Percentiles rank a stretch among this genome's conserved stretches.
Conservation (phyloP, 2,888 invertebrate species). For the Drosophila anceps region DNA sequence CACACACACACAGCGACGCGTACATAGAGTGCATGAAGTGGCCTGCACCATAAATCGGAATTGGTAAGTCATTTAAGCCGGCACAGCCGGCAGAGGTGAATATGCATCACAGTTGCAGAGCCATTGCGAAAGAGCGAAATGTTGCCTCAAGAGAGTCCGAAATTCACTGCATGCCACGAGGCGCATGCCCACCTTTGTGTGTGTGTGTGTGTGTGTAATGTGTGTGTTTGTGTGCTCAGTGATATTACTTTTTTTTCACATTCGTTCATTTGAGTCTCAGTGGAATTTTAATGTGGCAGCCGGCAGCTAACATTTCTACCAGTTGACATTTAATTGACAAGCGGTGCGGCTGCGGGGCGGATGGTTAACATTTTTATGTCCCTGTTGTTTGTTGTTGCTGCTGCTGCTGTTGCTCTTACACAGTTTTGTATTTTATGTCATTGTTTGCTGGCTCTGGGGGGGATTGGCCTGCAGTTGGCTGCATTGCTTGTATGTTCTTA, state of each 20-base stretch:
- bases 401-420: slow-evolving; percentile 25
- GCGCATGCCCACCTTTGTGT: slow-evolving; percentile 51
- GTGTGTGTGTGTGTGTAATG: not conserved
- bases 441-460: slow-evolving; percentile 37
- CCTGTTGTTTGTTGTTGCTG: slow-evolving; percentile 21
- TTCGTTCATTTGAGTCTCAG: slow-evolving; percentile 32
- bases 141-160: slow-evolving; percentile 20
- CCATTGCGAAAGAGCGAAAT: slow-evolving; percentile 21
- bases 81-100: slow-evolving; percentile 45
- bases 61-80: slow-evolving; percentile 25
- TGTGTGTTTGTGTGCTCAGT: not conserved
- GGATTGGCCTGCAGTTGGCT: slow-evolving; percentile 45
- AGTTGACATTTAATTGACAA: slow-evolving; percentile 80
- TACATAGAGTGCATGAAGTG: slow-evolving; percentile 47
- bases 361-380: slow-evolving; percentile 37
- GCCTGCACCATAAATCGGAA: slow-evolving; percentile 56
- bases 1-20: slow-evolving; percentile 24
- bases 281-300: slow-evolving; percentile 68
- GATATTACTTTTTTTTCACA: slow-evolving; percentile 1
- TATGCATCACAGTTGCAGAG: slow-evolving; percentile 51
- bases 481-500: slow-evolving; percentile 56
- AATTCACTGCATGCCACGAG: slow-evolving; percentile 22
- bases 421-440: slow-evolving; percentile 52
- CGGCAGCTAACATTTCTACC: slow-evolving; percentile 61
- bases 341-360: slow-evolving; percentile 34